These are phyloP conservation scores for Drosophila tanythrix DNA, from an alignment of 2,888 invertebrate species.

Conservation along the genomic window DNA sequence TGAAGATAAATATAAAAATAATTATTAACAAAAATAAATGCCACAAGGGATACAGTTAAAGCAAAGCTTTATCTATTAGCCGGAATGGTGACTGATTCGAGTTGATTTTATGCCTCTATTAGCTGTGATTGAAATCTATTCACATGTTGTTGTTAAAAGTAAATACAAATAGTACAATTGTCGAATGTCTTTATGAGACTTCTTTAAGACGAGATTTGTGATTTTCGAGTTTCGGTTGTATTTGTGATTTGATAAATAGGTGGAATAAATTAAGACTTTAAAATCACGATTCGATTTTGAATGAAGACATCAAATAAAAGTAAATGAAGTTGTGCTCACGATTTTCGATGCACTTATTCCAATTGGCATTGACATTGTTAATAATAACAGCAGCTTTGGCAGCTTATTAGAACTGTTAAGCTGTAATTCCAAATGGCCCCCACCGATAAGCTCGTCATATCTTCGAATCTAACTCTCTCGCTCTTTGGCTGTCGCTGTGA, in stretches of 20 bases:
- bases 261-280: background rate
- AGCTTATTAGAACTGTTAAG: conserved; percentile 21
- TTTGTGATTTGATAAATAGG: background rate
- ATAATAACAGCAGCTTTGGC: conserved; percentile 15
- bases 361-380: conserved; percentile 24
- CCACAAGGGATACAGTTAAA: background rate
- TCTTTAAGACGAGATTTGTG: background rate
- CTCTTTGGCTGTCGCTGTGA: background rate
- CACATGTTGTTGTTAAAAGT: background rate
- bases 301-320: background rate
- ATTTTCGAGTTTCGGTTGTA: background rate
- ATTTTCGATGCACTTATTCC: background rate
- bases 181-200: background rate
- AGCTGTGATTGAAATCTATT: background rate
- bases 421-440: conserved; percentile 10
- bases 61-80: background rate
- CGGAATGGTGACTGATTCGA: background rate
- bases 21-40: background rate
- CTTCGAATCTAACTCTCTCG: background rate
- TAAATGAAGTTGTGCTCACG: background rate
- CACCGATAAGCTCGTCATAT: conserved; percentile 1
- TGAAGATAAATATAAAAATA: conserved; percentile 3
- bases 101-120: background rate
- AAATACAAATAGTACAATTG: background rate
- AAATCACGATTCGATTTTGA: background rate